Evolutionary conservation across 2,797 vertebrate species (phyloP).

Genomic region (Gila robusta): DNA sequence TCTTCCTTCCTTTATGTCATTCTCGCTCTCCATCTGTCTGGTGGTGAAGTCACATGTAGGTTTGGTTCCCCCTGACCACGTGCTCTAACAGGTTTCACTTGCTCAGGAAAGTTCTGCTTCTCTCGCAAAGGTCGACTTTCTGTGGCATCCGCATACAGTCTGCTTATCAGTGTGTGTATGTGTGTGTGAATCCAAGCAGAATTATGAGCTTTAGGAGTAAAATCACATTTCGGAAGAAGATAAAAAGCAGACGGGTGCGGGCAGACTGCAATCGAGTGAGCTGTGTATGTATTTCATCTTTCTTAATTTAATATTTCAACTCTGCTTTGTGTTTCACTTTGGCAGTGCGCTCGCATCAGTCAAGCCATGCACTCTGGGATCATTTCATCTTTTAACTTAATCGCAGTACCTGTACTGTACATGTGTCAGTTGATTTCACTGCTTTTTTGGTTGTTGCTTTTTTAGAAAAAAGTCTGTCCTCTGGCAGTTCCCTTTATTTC

Average conservation of each 20-base stretch:
- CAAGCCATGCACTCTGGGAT: neutral
- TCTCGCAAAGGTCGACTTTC: conserved; percentile 41
- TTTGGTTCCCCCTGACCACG: conserved; percentile 73
- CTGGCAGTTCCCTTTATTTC: conserved; percentile 39
- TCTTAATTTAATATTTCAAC: neutral
- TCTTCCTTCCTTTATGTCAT: neutral
- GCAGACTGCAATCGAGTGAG: conserved; percentile 84
- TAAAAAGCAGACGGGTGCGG: conserved; percentile 82
- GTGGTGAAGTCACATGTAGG: conserved; percentile 63
- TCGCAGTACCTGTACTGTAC: neutral
- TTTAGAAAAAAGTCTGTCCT: neutral
- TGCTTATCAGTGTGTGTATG: conserved; percentile 30
- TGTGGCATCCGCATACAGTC: neutral
- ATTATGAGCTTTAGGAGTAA: conserved; percentile 92
- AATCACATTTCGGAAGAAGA: conserved; percentile 88
- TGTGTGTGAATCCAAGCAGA: conserved; percentile 41
- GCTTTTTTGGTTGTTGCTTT: neutral
- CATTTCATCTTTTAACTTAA: neutral
- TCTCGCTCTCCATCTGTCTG: conserved; percentile 22
- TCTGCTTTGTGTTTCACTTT: neutral
- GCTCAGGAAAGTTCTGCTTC: conserved; percentile 72
- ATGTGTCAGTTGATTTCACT: neutral
- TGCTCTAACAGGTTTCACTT: conserved; percentile 67
- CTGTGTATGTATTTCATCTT: conserved; percentile 86
- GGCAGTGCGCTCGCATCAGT: neutral